phyloP scores from a whole-genome alignment of 2,113 vertebrate species.

The Onychostruthus taczanowskii region DNA sequence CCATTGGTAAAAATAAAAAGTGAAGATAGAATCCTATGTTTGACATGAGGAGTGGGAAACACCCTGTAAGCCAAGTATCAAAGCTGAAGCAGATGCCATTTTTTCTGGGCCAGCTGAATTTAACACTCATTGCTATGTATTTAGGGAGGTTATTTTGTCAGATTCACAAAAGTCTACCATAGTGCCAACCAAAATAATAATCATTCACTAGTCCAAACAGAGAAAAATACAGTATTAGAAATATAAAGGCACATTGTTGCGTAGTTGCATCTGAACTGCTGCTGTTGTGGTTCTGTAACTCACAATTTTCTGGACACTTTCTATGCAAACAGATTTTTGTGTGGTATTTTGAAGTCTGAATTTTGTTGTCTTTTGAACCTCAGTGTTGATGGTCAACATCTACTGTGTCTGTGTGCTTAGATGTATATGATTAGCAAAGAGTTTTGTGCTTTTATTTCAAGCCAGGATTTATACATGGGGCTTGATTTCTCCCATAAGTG shows the following conservation, averaged over 20 bases:
- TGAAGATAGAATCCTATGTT: background rate
- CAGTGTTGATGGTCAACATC: background rate
- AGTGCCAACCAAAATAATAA: slow-evolving; percentile 34
- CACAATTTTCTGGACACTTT: background rate
- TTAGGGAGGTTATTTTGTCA: slow-evolving; percentile 6
- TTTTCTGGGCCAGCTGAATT: slow-evolving; percentile 14
- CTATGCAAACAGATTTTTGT: background rate
- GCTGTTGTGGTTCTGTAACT: background rate
- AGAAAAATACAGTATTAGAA: background rate
- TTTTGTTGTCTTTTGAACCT: background rate
- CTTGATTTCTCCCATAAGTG: background rate
- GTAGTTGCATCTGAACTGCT: background rate
- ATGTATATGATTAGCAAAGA: background rate
- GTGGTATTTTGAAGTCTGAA: background rate
- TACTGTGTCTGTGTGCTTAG: background rate
- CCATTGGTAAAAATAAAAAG: background rate
- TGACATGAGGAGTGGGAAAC: background rate
- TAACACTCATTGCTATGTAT: background rate
- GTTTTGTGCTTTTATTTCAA: background rate
- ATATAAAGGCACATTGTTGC: background rate
- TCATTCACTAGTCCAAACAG: slow-evolving; percentile 9
- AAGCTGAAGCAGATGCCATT: slow-evolving; percentile 25
- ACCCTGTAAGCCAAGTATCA: background rate
- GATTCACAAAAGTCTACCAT: background rate
- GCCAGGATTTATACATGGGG: background rate